A percentile compares a stretch with the other conserved stretches of the same genome.
Conservation (phyloP, 2,888 invertebrate species). For the Pristionchus fissidentatus region DNA sequence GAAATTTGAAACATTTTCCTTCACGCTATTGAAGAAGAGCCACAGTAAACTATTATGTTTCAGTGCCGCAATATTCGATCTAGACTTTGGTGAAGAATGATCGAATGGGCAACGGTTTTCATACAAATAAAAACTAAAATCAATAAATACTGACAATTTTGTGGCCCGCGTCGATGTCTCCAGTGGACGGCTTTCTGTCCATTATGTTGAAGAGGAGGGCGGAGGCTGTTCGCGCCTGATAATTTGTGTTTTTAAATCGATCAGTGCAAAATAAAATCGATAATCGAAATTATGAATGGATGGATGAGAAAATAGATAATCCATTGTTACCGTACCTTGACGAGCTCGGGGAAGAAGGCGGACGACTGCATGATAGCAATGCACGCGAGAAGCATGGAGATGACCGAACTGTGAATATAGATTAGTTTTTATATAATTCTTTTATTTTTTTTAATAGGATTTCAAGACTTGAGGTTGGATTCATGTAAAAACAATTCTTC, state of each 20-base stretch:
- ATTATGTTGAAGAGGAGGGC: constrained; percentile 76
- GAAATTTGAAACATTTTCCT: neutral
- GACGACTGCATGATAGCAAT: constrained; percentile 49
- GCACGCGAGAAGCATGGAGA: constrained; percentile 45
- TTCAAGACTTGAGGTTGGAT: neutral
- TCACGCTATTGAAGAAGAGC: neutral
- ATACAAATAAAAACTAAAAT: constrained; percentile 37
- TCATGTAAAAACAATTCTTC: neutral
- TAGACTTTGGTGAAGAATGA: neutral
- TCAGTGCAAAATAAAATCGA: neutral
- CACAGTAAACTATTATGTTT: neutral
- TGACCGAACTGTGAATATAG: constrained; percentile 56
- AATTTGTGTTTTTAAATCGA: neutral
- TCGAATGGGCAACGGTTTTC: too few species aligned
- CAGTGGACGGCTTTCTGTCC: constrained; percentile 75
- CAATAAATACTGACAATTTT: constrained; percentile 35
- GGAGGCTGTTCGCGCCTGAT: constrained; percentile 68
- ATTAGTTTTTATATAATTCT: neutral
- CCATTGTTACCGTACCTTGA: constrained; percentile 5
- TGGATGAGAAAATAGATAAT: neutral
- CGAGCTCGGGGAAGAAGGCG: constrained; percentile 40
- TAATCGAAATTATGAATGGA: neutral
- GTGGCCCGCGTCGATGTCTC: constrained; percentile 66
- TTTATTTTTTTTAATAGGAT: neutral
- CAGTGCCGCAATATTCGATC: neutral